Conservation (phyloP, 2,888 invertebrate species). For the Drosophila peninsularis region DNA sequence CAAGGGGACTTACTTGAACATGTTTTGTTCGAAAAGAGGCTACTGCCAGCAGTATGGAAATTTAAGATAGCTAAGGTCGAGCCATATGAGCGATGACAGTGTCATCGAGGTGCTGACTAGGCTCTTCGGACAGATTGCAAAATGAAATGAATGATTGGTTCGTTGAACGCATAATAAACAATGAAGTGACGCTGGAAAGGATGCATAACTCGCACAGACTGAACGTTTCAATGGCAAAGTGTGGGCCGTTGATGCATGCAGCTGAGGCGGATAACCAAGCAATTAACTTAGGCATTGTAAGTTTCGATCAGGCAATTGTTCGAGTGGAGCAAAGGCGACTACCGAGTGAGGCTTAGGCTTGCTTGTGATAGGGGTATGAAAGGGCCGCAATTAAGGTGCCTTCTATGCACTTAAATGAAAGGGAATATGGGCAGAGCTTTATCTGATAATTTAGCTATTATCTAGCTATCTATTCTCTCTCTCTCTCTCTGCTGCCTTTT, state of each 20-base stretch:
- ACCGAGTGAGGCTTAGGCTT: neutral
- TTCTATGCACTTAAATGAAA: neutral
- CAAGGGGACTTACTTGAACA: slow-evolving; percentile 46
- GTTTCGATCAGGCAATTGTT: neutral
- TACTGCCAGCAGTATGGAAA: slow-evolving; percentile 27
- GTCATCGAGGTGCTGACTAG: slow-evolving; percentile 51
- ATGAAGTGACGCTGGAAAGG: slow-evolving; percentile 41
- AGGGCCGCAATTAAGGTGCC: neutral
- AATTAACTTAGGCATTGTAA: slow-evolving; percentile 9
- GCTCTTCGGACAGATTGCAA: slow-evolving; percentile 54
- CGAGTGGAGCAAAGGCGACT: neutral
- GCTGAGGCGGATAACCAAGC: neutral
- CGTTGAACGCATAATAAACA: slow-evolving; percentile 62
- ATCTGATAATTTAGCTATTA: no score
- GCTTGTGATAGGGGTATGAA: neutral
- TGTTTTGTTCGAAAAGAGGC: slow-evolving; percentile 23
- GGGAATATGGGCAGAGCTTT: neutral
- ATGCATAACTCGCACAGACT: slow-evolving; percentile 29
- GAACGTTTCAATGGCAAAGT: slow-evolving; percentile 6
- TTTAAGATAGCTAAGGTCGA: slow-evolving; percentile 21
- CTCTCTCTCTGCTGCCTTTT: no score
- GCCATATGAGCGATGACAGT: slow-evolving; percentile 48
- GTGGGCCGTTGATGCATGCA: neutral
- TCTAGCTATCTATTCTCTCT: no score
- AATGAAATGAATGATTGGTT: slow-evolving; percentile 66